Evolutionary conservation across 1,140 invertebrate genomes (phyloP), one percentile per base, ranked within the genome.

Genomic region (Diorhabda elongata): DNA sequence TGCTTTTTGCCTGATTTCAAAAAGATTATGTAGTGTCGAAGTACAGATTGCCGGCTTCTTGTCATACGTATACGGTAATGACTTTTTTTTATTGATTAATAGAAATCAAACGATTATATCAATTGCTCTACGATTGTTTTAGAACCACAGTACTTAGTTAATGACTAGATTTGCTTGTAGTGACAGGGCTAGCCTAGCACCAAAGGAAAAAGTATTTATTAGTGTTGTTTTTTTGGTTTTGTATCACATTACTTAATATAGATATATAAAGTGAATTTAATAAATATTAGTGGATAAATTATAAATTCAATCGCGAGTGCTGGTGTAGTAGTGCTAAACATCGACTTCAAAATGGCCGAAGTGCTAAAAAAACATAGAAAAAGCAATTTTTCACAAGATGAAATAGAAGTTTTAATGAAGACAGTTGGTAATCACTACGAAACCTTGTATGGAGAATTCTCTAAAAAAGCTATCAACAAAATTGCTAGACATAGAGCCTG

Each of bases 331-430:
- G 65, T 67, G 65, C 65, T 67, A 67, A 67, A 47, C 56, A 8
- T 64, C 8, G 0, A 60, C 79, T 61, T 26, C 61, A 72, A 71
- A 69, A 73, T 72, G 73, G 71, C 73, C 58, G 69, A 69, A 56
- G 67, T 71, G 4, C 60, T 59, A 43, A 66, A 69, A 43, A 76
- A 76, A 68, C 57, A 68, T 7, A 60, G 75, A 43, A 76, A 76
- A 74, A 67, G 69, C 59, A 76, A 76, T 67, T 76, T 76, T 69
- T 74, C 75, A 9, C 62, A 67, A 41, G 69, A 74, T 41, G 75
- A 76, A 66, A 45, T 75, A 7, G 71, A 76, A 52, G 71, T 71
- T 58, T 58, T 76, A 44, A 64, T 75, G 3, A 57, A 67, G 44
- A 72, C 70, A 44, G 73, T 76, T 8, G 62, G 67, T 56, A 60